Conservation (phyloP, 2,797 vertebrate species). For the Rallus crepitans region DNA sequence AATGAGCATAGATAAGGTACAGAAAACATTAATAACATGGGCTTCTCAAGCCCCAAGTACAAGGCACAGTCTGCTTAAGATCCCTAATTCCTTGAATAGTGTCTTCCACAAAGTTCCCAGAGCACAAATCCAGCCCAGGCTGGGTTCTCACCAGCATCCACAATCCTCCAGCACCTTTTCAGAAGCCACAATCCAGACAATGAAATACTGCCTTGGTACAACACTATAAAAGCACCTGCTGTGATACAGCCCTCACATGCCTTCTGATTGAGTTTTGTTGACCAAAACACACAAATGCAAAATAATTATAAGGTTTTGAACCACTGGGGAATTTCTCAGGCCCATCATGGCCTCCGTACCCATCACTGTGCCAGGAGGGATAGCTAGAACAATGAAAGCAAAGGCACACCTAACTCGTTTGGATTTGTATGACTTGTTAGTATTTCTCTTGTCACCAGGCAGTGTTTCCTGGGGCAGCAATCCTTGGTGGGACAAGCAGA, state of each 20-base stretch:
- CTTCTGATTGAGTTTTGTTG: not conserved
- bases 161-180: not conserved
- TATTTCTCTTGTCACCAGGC: not conserved
- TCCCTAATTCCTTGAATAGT: not conserved
- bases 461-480: not conserved
- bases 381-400: not conserved
- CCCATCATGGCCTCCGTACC: not conserved
- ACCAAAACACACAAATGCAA: not conserved
- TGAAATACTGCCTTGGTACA: too few relatives aligned
- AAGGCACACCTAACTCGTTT: not conserved
- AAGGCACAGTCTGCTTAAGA: not conserved
- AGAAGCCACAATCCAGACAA: not conserved
- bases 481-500: not conserved
- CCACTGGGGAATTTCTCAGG: not conserved
- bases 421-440: not conserved
- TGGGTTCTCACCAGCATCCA: not conserved
- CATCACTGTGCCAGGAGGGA: not conserved
- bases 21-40: not conserved
- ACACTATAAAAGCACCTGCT: not conserved
- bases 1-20: not conserved
- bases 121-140: too few relatives aligned
- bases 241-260: fast-evolving
- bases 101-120: not conserved
- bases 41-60: not conserved
- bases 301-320: not conserved